A percentile compares a stretch with the other conserved stretches of the same genome.
Conservation (phyloP, 2,113 vertebrate species). For the Arenaria interpres region DNA sequence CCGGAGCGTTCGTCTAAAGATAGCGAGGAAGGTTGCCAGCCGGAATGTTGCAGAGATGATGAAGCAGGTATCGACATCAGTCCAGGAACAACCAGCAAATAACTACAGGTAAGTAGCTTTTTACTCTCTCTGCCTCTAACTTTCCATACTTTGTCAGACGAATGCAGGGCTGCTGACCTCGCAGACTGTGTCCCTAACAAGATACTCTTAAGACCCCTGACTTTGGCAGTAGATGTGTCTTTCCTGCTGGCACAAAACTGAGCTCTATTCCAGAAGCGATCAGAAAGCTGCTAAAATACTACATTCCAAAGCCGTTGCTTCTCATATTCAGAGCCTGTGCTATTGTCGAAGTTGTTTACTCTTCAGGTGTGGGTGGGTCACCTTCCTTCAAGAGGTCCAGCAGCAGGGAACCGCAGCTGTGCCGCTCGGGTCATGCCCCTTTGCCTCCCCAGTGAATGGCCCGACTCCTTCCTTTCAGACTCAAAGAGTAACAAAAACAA, state of each 20-base stretch:
- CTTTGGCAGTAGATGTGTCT: not conserved
- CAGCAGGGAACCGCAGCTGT: not conserved
- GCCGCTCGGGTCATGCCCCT: accelerated
- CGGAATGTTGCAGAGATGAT: not conserved
- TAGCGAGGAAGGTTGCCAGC: not conserved
- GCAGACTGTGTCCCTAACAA: not conserved
- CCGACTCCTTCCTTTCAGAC: not conserved
- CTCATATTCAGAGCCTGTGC: not conserved
- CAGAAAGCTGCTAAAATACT: not conserved
- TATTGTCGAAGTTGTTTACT: not conserved
- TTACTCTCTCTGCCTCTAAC: not conserved
- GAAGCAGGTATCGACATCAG: not conserved
- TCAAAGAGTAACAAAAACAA: not conserved
- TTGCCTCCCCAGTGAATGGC: not conserved
- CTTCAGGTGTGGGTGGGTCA: not conserved
- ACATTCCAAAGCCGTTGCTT: not conserved
- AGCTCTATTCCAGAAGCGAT: not conserved
- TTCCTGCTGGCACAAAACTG: not conserved
- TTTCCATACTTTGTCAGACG: not conserved
- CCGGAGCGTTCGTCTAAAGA: not conserved
- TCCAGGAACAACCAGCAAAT: not conserved
- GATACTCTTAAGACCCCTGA: not conserved
- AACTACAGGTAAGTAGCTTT: constrained; percentile 13
- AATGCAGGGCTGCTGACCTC: not conserved
- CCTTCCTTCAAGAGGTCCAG: not conserved